Conservation (phyloP, 53 echinoderm and acorn worm species). For the Zoroaster sp. region DNA sequence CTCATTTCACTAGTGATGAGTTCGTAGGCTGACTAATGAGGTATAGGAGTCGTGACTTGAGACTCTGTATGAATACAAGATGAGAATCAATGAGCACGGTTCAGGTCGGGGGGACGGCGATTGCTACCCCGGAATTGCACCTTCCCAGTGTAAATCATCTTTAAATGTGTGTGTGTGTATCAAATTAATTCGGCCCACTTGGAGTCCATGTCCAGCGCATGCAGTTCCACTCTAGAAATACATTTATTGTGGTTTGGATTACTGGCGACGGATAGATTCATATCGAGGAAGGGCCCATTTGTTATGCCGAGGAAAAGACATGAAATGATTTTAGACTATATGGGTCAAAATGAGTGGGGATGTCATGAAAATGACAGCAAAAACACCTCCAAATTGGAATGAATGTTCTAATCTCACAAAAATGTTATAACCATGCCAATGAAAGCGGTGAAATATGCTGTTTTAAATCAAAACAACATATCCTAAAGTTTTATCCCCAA, state of each 20-base stretch:
- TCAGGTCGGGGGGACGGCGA: not conserved
- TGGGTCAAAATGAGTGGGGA: too few relatives aligned
- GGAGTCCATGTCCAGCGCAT: not conserved
- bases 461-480: too few relatives aligned
- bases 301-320: too few relatives aligned
- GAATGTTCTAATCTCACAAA: too few relatives aligned
- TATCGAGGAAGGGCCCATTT: too few relatives aligned
- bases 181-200: not conserved
- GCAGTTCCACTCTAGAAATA: not conserved
- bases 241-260: not conserved
- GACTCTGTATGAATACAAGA: slow-evolving; percentile 1
- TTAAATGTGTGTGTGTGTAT: not conserved
- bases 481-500: too few relatives aligned
- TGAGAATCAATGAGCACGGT: slow-evolving; percentile 21
- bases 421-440: too few relatives aligned
- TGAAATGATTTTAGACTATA: too few relatives aligned
- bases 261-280: too few relatives aligned
- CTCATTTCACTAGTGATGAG: slow-evolving; percentile 47
- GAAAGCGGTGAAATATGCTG: too few relatives aligned
- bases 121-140: not conserved
- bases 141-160: not conserved
- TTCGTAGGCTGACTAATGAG: slow-evolving; percentile 51
- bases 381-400: too few relatives aligned
- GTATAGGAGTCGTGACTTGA: slow-evolving; percentile 49
- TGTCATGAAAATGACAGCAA: too few relatives aligned